Evolutionary conservation across 2,113 vertebrate species (phyloP), one percentile per base, ranked within the genome.

Genomic region (Muscicapa adusta): DNA sequence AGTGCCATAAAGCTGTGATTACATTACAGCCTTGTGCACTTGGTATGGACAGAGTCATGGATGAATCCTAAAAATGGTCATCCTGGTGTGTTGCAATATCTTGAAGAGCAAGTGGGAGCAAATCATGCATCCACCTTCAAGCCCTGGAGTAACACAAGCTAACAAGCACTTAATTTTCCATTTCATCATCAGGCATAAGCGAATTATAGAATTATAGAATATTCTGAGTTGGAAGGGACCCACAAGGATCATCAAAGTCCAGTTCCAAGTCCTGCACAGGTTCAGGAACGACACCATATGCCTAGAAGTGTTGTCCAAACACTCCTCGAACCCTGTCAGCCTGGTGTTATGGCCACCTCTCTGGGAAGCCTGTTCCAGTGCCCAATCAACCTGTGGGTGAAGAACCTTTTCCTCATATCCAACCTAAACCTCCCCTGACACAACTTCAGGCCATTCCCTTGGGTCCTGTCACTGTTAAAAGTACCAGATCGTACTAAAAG

Each of bases 301-400:
- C 61, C 45, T 20, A 5, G 74, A 43, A 60, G 4, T 0, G 0
- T 25, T 67, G n/a, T 67, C 43, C 60, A 81, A 66, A 60, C 0
- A 0, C 19, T 45, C 29, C 38, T 16, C 0, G 0, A 67, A n/a
- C 28, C 73, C 61, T 51, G 15, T 25, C 45, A 60, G 28, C 16
- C 28, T 53, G 19, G 24, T 67, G n/a, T 10, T 60, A 42, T 40
- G 24, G 45, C 4, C 45, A 53, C 28, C 5, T 51, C 45, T 28
- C 45, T 60, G 10, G 29, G 13, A 28, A 67, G 16, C 11, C 51
- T 81, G 24, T 67, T 38, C 38, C 53, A 81, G 29, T 24, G 38
- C 19, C 38, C 28, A 74, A 3, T 11, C 24, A 66, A 9, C 33
- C 19, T 53, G 12, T 38, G 68, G 18, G 12, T n/a, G 33, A 66